phyloP scores from a whole-genome alignment of 2,113 vertebrate species.

The Vulpes vulpes region DNA sequence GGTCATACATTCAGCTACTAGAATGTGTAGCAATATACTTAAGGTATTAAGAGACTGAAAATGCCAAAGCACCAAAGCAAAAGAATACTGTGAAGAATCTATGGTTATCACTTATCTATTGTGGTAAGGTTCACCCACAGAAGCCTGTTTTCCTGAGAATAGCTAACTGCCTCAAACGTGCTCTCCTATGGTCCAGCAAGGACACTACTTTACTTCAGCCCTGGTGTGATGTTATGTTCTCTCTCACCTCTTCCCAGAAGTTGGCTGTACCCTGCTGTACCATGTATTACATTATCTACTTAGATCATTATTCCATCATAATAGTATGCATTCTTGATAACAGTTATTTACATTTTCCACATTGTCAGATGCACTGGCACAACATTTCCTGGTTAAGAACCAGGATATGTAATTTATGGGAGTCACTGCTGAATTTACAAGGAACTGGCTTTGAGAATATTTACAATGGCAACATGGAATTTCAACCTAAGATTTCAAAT shows the following conservation, averaged over 20 bases:
- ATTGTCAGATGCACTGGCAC: background rate
- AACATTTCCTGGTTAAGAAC: background rate
- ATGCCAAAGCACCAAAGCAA: background rate
- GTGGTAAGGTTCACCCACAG: background rate
- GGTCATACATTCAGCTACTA: background rate
- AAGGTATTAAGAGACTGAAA: background rate
- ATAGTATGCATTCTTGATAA: rapidly evolving
- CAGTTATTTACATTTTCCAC: background rate
- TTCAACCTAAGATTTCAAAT: background rate
- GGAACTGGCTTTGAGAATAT: background rate
- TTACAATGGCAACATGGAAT: background rate
- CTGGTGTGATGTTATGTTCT: background rate
- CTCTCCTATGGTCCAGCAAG: background rate
- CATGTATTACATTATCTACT: background rate
- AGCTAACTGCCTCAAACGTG: background rate
- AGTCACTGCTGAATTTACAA: background rate
- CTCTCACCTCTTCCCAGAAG: background rate
- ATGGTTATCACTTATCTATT: background rate
- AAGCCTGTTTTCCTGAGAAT: background rate
- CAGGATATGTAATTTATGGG: background rate
- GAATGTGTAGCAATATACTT: background rate
- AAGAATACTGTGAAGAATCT: background rate
- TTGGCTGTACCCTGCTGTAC: background rate
- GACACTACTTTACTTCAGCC: background rate
- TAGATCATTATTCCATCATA: background rate